These are phyloP conservation scores for Girardinichthys multiradiatus DNA, from an alignment of 2,113 vertebrate species.

Conservation along the genomic window DNA sequence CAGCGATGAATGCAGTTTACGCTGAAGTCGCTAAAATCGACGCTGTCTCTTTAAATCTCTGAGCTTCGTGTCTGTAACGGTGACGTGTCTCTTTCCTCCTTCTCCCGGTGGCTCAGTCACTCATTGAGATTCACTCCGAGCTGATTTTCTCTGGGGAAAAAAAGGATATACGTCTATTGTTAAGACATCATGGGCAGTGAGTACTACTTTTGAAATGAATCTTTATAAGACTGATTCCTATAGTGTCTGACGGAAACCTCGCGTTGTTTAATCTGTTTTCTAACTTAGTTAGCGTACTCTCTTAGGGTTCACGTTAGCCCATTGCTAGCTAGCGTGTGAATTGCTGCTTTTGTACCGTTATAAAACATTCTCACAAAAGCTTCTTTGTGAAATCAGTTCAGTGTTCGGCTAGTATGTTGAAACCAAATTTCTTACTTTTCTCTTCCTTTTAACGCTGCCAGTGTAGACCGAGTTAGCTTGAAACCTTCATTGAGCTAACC, in stretches of 20 bases:
- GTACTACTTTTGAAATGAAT: constrained; percentile 36
- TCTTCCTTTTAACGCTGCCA: not conserved
- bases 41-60: constrained; percentile 42
- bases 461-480: not conserved
- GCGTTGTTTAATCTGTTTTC: constrained; percentile 2
- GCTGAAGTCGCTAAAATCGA: not conserved
- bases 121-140: constrained; percentile 14
- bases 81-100: constrained; percentile 69
- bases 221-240: not conserved
- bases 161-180: not conserved
- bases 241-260: rapidly evolving
- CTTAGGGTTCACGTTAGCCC: constrained; percentile 22
- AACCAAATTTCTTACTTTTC: not conserved
- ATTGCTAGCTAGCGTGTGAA: constrained; percentile 25
- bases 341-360: not conserved
- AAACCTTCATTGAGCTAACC: constrained; percentile 53
- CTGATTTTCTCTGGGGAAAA: constrained; percentile 13
- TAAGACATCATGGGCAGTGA: constrained; percentile 78
- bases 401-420: not conserved
- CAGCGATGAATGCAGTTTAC: no score
- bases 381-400: not conserved
- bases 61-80: constrained; percentile 40
- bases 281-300: constrained; percentile 38
- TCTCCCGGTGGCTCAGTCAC: constrained; percentile 13
- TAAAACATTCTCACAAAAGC: not conserved